These are phyloP conservation scores for Subanguina moxae DNA, from an alignment of 1,140 invertebrate species.

Conservation along the genomic window DNA sequence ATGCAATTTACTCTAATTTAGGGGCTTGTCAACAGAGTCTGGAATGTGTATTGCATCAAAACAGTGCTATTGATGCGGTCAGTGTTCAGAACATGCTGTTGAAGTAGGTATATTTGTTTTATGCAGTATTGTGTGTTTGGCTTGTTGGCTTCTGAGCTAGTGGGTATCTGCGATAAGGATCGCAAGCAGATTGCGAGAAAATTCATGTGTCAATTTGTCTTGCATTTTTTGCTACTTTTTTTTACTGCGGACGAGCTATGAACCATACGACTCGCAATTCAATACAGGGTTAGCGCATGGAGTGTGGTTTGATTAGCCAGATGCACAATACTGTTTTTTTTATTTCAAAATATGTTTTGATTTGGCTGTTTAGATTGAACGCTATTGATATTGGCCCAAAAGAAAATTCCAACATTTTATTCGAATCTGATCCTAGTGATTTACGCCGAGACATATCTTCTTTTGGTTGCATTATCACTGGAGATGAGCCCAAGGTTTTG, in stretches of 20 bases:
- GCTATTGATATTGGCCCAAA: slow-evolving; percentile 8
- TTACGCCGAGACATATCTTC: slow-evolving; percentile 10
- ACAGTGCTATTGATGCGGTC: not conserved
- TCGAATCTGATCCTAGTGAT: slow-evolving; percentile 23
- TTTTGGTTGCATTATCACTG: not conserved
- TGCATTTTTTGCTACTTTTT: too few species aligned
- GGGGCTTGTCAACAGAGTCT: slow-evolving; percentile 21
- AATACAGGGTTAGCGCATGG: too few species aligned
- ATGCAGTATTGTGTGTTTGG: too few species aligned
- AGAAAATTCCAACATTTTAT: slow-evolving; percentile 18
- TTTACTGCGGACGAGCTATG: too few species aligned
- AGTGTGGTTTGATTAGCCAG: too few species aligned
- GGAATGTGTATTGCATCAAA: slow-evolving; percentile 10
- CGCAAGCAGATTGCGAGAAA: too few species aligned
- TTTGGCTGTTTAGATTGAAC: slow-evolving; percentile 11
- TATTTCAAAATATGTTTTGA: too few species aligned
- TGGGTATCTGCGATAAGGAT: too few species aligned
- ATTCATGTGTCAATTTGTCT: too few species aligned
- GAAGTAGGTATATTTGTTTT: too few species aligned
- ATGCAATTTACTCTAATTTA: not conserved
- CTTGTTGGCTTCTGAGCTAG: not conserved
- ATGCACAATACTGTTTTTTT: too few species aligned
- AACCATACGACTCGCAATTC: too few species aligned
- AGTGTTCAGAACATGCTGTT: slow-evolving; percentile 9
- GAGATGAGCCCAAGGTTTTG: not conserved